These are phyloP conservation scores for Alca torda DNA, from an alignment of 2,797 vertebrate genomes.

Conservation along the genomic window DNA sequence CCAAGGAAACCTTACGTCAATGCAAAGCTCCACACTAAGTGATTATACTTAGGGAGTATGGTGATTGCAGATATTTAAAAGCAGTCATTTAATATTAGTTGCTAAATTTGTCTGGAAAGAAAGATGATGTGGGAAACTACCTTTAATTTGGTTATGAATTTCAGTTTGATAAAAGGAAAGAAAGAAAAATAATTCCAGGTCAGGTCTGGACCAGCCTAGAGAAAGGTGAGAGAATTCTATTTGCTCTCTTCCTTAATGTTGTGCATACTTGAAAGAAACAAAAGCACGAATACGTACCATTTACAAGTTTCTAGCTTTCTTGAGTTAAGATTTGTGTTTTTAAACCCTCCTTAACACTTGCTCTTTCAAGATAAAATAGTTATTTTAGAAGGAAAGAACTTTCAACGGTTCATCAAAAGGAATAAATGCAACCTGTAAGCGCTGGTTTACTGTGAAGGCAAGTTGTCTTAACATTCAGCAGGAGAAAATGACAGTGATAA, in stretches of 20 bases:
- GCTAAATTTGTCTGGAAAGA: not conserved
- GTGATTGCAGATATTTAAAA: not conserved
- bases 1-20: not conserved
- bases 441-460: not conserved
- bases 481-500: not conserved
- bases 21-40: not conserved
- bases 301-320: not conserved
- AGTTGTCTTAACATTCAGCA: not conserved
- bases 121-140: not conserved
- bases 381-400: not conserved
- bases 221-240: not conserved
- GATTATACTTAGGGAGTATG: not conserved
- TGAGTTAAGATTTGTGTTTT: not conserved
- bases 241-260: not conserved
- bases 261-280: not conserved
- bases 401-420: not conserved
- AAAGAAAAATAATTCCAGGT: not conserved
- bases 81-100: not conserved
- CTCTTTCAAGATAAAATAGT: not conserved
- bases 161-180: not conserved
- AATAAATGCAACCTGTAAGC: not conserved
- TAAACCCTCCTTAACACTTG: not conserved
- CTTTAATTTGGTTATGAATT: not conserved
- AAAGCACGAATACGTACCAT: fast-evolving
- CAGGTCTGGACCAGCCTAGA: not conserved